phyloP scores from a whole-genome alignment of 2,888 invertebrate genomes.

The Phlogophora meticulosa region DNA sequence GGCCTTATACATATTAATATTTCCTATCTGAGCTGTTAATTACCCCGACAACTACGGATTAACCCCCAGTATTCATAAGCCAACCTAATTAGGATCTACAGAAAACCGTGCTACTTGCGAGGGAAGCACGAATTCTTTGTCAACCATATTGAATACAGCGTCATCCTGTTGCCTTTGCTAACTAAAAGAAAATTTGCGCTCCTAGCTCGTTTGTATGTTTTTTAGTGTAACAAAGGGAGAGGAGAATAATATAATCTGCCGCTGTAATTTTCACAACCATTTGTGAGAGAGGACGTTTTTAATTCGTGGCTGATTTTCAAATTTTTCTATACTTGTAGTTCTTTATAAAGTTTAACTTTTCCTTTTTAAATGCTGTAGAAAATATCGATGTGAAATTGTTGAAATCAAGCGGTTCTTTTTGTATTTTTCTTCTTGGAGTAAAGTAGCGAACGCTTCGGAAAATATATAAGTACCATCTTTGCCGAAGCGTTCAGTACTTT shows the following conservation, averaged over 20 bases:
- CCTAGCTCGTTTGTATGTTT: conserved; percentile 53
- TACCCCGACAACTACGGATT: conserved; percentile 86
- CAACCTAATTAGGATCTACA: conserved; percentile 83
- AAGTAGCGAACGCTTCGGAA: too few species aligned
- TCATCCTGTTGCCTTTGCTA: conserved; percentile 57
- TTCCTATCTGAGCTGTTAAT: conserved; percentile 88
- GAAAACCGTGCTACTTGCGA: conserved; percentile 78
- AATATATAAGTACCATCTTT: conserved; percentile 9
- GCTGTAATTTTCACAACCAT: conserved; percentile 42
- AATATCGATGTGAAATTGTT: neutral
- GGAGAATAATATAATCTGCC: conserved; percentile 35
- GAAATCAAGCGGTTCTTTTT: conserved; percentile 5
- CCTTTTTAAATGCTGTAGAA: neutral
- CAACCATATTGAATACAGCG: conserved; percentile 63
- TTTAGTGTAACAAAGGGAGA: conserved; percentile 53
- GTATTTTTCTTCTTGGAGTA: neutral
- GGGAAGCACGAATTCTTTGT: conserved; percentile 76
- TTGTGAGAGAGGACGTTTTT: conserved; percentile 39
- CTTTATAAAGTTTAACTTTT: neutral
- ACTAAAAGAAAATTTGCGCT: conserved; percentile 60
- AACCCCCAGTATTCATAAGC: conserved; percentile 86
- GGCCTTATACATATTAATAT: conserved; percentile 89
- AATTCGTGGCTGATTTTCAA: conserved; percentile 40
- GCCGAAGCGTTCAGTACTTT: conserved; percentile 10
- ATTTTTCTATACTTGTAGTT: conserved; percentile 11